Evolutionary conservation across 2,888 invertebrate genomes (phyloP), one percentile per base, ranked within the genome.

Genomic region (Kryphioiulus occultus): DNA sequence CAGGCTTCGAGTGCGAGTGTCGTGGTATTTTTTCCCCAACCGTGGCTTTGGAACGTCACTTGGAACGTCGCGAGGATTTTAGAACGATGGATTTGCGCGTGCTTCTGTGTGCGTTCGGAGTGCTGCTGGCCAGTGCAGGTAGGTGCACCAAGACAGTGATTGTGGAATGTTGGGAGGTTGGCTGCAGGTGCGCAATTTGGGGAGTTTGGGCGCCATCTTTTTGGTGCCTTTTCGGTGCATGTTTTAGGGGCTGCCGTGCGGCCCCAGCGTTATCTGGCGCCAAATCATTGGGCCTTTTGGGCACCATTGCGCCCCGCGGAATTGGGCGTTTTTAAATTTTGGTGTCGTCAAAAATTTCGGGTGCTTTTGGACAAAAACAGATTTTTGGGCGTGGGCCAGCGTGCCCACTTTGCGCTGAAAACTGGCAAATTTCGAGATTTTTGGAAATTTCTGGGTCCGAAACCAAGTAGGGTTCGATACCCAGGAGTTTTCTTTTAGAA

Each of bases 1-100:
- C 78, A 22, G 78, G 15, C 15, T 30, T 30, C 30, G 78, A 78
- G 78, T 30, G 78, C 1, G 30, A 78, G 78, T 78, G 7, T 78
- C 12, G 78, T 78, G 78, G 30, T 78, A 4, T 78, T 26, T 30
- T 30, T 15, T 30, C 78, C 68, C 68, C 26, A 22, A n/a, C n/a
- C n/a, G 78, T 30, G 26, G 30, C 78, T 78, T 78, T 78, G 78
- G 30, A 78, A 78, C 78, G 44, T 15, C 44, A 78, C 68, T 10
- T 68, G 68, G 78, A 30, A 30, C 53, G n/a, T 1, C n/a, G 53
- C n/a, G 15, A 78, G 78, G 78, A 78, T 78, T 78, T 78, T 78
- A 78, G 78, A 78, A 78, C 15, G 30, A 78, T 78, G 78, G 78
- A 78, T 78, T 78, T 78, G 78, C 68, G 68, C 68, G 78, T 78